Evolutionary conservation across 2,113 vertebrate species (phyloP), one percentile per base, ranked within the genome.

Genomic region (Phycodurus eques): DNA sequence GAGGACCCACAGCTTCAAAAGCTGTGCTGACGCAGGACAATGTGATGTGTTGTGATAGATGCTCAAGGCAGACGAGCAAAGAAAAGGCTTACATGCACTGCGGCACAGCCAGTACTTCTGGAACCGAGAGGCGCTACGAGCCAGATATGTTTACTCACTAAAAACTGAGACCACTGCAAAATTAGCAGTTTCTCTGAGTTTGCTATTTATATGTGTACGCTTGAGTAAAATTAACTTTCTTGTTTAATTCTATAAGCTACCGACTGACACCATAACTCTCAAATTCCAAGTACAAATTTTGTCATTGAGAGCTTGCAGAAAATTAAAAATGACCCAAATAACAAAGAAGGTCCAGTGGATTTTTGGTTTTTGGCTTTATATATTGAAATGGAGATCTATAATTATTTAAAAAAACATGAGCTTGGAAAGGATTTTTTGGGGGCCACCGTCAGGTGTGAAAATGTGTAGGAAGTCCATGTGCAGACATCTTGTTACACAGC

Each of bases 1-100:
- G 78, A 64, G 73, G n/a, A 70, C 67, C 69, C 53, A 57, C 76
- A 64, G 69, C 61, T 73, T 10, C 20, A 70, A 79, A 67, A 73
- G 47, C 20, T 43, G 61, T 14, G 27, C 76, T 71, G 79, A 82
- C 67, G 56, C 56, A 57, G 51, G 67, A 59, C 66, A 77, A 61
- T 47, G 46, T 83, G 54, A 87, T 78, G 72, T 76, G 82, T 77
- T 75, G 57, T 78, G 82, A 87, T 70, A 42, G 78, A 43, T 0
- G 65, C 80, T 83, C 17, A 13, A 51, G 70, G 83, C 67, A 33
- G 54, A 71, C 51, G 8, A 8, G 73, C 47, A 65, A 51, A 69
- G 65, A 77, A 72, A 69, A 57, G 42, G 20, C 20, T 44, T 2
- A 4, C 4, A 6, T 65, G 42, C 11, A 46, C 42, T 14, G 63